Evolutionary conservation across 2,888 invertebrate genomes (phyloP), one percentile per base, ranked within the genome.

Genomic region (Mesoligia furuncula): DNA sequence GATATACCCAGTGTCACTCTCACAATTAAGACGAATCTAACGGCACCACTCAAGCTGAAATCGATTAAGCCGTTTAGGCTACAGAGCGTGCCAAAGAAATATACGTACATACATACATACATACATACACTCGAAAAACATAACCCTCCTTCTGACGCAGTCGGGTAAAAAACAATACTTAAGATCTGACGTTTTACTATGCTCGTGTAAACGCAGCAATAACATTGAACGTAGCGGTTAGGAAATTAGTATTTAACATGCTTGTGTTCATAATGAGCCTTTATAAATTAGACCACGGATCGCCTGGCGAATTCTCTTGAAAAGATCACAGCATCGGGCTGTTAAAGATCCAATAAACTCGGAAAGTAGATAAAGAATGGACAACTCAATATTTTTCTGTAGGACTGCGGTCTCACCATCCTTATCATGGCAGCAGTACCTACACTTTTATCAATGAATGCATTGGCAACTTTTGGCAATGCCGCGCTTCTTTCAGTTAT

Each of bases 401-500:
- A 27, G 15, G 15, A 36, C 74, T 62, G 20, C 8, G 36, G 73
- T n/a, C 9, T 13, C 17, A 45, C 31, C 6, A 31, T 6, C 42
- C 54, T n/a, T 72, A 31, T 13, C 54, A 62, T 64, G 11, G 8
- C 42, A 31, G 20, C 31, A 17, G 42, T 42, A 42, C 0, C 11
- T 64, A 64, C 45, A 36, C 9, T n/a, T n/a, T n/a, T n/a, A n/a
- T n/a, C n/a, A n/a, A n/a, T n/a, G n/a, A n/a, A n/a, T n/a, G n/a
- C n/a, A n/a, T n/a, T n/a, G n/a, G n/a, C n/a, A n/a, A n/a, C 36
- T 17, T 24, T 45, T 36, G 15, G 20, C 8, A 8, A 48, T 45
- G 31, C 17, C 24, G 42, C 6, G 42, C 17, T 61, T 24, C 17
- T 42, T 80, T 59, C 48, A 51, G 74, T 74, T 79, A 81, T 74